Evolutionary conservation across 1,140 invertebrate genomes (phyloP), one percentile per base, ranked within the genome.

Genomic region (Amphibalanus amphitrite): DNA sequence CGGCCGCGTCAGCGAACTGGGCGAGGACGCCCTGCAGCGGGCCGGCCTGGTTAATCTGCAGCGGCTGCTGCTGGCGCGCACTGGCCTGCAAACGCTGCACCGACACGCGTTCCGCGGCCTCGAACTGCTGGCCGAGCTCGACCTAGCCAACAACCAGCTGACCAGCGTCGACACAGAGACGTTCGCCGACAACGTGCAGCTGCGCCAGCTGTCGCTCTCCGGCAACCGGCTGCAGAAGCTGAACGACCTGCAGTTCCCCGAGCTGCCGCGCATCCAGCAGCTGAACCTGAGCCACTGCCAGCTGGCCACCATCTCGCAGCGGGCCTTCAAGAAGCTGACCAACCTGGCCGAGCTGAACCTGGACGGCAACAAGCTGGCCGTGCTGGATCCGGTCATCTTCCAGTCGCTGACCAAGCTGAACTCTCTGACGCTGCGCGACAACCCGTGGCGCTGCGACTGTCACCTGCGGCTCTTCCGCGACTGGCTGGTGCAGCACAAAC

Each of bases 371-470:
- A 78, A 84, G 30, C 80, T 92, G 29, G 81, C 85, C 71, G 86
- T 85, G 72, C 77, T 92, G 0, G 85, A 86, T 15, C 84, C 85
- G 69, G 82, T 83, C 38, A 83, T 88, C 25, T 87, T 91, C 75
- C 86, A 86, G 75, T 85, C 85, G 69, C 82, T 90, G 72, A 79
- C 82, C 29, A 85, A 85, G 71, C 78, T 94, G 26, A 92, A 92
- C 79, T 89, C 89, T 0, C 79, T 93, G 1, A 85, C 85, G 8
- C 79, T 94, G 29, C 88, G 91, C 72, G 88, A 89, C n/a, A 95
- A 95, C 78, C 89, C 88, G 25, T 95, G 92, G 92, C 84, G 83
- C 73, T n/a, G n/a, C 79, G 91, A 95, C 77, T 95, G 92, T 79
- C 84, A 88, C 69, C 79, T 95, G 69, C 85, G 90, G 69, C 87